Base-by-base conservation (phyloP, 2,888 invertebrate species). In the Coelogynopora nodosa region DNA sequence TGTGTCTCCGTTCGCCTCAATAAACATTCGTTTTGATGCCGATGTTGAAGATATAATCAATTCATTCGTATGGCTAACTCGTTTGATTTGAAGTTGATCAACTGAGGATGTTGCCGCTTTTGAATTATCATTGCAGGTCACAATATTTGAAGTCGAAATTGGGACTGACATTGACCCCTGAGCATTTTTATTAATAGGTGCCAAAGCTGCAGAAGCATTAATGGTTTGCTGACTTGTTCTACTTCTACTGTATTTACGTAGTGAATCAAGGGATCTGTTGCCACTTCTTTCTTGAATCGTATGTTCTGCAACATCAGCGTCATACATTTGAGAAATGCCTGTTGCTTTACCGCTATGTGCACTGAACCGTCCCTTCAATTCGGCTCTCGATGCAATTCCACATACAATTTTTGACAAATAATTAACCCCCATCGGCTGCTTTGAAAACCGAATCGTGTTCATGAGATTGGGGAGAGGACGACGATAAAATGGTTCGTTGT, bases 11-110 rank as follows among this genome's bases (percentile, higher is more conserved):
- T 74, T 74, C 74, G 74, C 74, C 27, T 74, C 74, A 74, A 74
- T 74, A 74, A 74, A 74, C 74, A 74, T 74, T 74, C 74, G 27
- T 74, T 74, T 74, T 74, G 74, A 74, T 74, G 74, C 23, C 27
- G 74, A 74, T 74, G 74, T 74, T 74, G 74, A 74, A 74, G 74
- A 74, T 23, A 74, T 74, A 74, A 74, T 74, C 27, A 74, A 74
- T 74, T 74, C 74, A 74, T 74, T 74, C 23, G 23, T 74, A 74
- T 74, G 74, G 74, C 74, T 74, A 74, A 74, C 74, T 74, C 74
- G 74, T 74, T 74, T 74, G 74, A 74, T 74, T 74, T 74, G 74
- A 74, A 74, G 74, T 74, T 74, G 74, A 74, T 74, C 74, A 74
- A 74, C 74, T 23, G 74, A 74, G 74, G 74, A 74, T 74, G 74